Evolutionary conservation across 2,113 vertebrate genomes (phyloP).

Genomic region (Antechinus stuartii): DNA sequence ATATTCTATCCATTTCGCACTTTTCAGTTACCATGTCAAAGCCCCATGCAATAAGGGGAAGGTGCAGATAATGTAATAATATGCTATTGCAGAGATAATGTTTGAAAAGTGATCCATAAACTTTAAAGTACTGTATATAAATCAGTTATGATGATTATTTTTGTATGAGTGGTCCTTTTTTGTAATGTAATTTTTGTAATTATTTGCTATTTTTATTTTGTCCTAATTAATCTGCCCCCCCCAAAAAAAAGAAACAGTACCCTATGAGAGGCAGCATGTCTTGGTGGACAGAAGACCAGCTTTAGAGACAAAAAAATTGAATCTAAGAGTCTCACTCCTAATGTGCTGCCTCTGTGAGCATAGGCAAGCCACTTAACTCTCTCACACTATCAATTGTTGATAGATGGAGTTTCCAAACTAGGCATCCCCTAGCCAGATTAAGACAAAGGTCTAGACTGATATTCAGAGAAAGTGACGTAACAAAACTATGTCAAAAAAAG

Average conservation of each 20-base stretch:
- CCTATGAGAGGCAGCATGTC: background rate
- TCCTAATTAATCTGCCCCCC: background rate
- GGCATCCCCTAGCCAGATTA: background rate
- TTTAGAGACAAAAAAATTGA: background rate
- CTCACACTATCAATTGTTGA: background rate
- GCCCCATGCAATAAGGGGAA: background rate
- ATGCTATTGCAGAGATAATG: background rate
- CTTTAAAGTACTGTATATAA: background rate
- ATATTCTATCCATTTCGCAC: background rate
- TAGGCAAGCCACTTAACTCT: background rate
- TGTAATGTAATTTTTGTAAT: background rate
- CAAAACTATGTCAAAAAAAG: background rate
- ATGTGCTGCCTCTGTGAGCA: background rate
- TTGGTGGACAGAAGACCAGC: background rate
- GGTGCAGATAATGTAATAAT: background rate
- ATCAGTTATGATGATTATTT: background rate
- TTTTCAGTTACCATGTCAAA: background rate
- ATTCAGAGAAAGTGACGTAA: background rate
- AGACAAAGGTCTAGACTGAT: background rate
- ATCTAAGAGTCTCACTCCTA: background rate
- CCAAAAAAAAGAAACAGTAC: background rate
- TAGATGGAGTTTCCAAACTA: background rate
- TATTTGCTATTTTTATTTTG: background rate
- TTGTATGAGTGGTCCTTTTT: background rate
- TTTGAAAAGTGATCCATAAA: background rate